phyloP scores from a whole-genome alignment of 2,888 invertebrate species.

The Drosophila prolongata region DNA sequence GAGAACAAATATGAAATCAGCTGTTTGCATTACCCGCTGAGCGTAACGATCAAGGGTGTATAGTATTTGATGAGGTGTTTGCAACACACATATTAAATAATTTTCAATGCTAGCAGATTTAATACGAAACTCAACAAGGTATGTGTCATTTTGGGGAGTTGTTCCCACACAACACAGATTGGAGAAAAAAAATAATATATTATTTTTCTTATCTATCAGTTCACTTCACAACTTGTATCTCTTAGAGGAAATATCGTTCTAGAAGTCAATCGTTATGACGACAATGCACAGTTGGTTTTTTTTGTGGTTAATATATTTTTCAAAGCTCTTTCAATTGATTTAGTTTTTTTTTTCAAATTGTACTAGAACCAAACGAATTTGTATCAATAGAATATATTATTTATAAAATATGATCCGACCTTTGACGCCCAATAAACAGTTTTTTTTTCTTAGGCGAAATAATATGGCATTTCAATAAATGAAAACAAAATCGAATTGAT shows the following conservation, averaged over 20 bases:
- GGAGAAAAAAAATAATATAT: no score
- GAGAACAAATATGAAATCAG: constrained; percentile 35
- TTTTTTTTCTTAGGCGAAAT: no score
- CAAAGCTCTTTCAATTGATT: background rate
- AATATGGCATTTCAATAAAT: background rate
- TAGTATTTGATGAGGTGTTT: constrained; percentile 21
- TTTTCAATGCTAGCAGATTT: constrained; percentile 7
- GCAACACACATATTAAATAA: background rate
- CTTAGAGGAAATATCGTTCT: background rate
- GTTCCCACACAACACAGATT: no score
- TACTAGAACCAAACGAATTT: no score
- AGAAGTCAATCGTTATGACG: constrained; percentile 1
- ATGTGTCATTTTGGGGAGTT: no score
- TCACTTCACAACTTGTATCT: background rate
- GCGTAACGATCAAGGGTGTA: constrained; percentile 29
- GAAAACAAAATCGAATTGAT: background rate
- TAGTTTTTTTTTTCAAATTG: no score
- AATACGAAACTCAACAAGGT: background rate
- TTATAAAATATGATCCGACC: no score
- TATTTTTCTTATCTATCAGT: background rate
- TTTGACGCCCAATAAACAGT: no score
- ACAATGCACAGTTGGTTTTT: background rate
- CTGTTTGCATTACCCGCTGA: constrained; percentile 28
- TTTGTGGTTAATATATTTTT: background rate
- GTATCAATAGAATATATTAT: no score